Evolutionary conservation across 1,140 invertebrate species (phyloP), one percentile per base, ranked within the genome.

Genomic region (Anastrepha obliqua): DNA sequence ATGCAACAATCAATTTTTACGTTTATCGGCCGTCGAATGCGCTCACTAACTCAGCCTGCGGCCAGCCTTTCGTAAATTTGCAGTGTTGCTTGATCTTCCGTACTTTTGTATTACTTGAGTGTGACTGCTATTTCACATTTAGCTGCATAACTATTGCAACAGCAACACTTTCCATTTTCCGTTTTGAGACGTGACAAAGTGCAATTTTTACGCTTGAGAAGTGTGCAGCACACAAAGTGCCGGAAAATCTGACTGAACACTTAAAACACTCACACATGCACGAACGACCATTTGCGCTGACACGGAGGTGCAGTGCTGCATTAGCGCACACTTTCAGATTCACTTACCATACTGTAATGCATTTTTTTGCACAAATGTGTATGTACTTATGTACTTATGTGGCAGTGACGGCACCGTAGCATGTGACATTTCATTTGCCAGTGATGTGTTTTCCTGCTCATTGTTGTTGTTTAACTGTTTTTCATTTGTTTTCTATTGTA

Each of bases 391-490:
- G n/a, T 11, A 67, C 29, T 5, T 67, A 5, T 55, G 70, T 15
- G 47, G 42, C 47, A 44, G 47, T 39, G 13, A 47, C 1, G 9
- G 67, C 67, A 1, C 42, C 67, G 39, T 81, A 29, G 74, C 51
- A 81, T 81, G 74, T 55, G 74, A 81, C 74, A 81, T 55, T 81
- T 81, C 44, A 81, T 81, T 81, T 81, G 74, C 74, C 51, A 20
- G 47, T 3, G 13, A 20, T 55, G 17, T 81, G 74, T 20, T 55
- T 81, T 4, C 74, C 74, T 81, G 74, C 20, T 20, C 29, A 29
- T 29, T 55, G 74, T 55, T 51, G 47, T 81, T 81, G 60, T 29
- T 13, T n/a, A 20, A 58, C 39, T 44, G 42, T 62, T 62, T 47
- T 74, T n/a, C 67, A 11, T 74, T 74, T 74, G 39, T 74, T 47